phyloP scores from a whole-genome alignment of 2,888 invertebrate species.

The Scaptomyza tumidula region DNA sequence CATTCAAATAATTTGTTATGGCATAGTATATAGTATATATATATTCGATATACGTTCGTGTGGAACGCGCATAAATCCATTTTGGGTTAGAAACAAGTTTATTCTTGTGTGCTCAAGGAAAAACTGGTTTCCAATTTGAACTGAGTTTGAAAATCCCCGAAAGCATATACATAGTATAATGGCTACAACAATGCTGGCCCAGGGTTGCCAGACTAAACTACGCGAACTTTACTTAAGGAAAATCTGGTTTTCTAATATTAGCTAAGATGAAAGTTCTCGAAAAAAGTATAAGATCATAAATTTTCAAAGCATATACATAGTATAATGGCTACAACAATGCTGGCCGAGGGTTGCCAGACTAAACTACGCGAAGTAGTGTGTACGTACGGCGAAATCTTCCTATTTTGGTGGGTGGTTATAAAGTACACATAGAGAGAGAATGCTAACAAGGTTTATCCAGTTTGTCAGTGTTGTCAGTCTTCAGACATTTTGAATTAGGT shows the following conservation, averaged over 20 bases:
- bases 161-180: conserved; percentile 5
- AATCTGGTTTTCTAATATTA: conserved; percentile 4
- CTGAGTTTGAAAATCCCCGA: neutral
- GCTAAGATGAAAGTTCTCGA: neutral
- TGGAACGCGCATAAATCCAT: conserved; percentile 14
- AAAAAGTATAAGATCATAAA: no score
- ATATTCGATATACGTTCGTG: conserved; percentile 13
- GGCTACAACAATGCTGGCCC: conserved; percentile 3
- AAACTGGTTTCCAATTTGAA: conserved; percentile 4
- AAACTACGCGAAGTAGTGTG: neutral
- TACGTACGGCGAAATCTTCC: neutral
- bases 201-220: conserved; percentile 10
- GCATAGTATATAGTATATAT: neutral
- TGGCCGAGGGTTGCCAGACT: conserved; percentile 16
- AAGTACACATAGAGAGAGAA: conserved; percentile 19
- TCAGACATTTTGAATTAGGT: conserved; percentile 45
- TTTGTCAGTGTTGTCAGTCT: conserved; percentile 55
- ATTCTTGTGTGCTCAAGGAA: conserved; percentile 34
- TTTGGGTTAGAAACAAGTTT: conserved; percentile 3
- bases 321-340: conserved; percentile 5
- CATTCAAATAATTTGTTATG: conserved; percentile 3
- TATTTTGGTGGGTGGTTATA: conserved; percentile 30
- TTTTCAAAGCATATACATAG: conserved; percentile 2
- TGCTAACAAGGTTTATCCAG: conserved; percentile 32
- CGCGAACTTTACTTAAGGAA: conserved; percentile 9